A percentile compares a stretch with the other conserved stretches of the same genome.
phyloP scores from a whole-genome alignment of 1,140 invertebrate species.

The Cyclargus thomasi region DNA sequence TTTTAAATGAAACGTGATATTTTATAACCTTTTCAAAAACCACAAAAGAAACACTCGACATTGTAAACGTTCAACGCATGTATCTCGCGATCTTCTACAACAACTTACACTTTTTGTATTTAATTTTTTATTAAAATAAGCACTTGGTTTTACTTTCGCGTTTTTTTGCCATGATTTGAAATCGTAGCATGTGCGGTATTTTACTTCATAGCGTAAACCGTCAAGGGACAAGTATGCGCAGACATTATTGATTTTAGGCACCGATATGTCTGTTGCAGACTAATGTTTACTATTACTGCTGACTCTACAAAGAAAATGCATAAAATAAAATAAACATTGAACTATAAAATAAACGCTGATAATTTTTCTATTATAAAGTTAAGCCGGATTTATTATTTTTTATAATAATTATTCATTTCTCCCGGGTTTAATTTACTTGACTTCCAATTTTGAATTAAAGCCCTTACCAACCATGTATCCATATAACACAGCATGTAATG shows the following conservation, averaged over 20 bases:
- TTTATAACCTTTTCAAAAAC: neutral
- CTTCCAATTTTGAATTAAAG: constrained; percentile 19
- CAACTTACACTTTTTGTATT: neutral
- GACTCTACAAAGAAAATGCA: constrained; percentile 9
- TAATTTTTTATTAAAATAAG: neutral
- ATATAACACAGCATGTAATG: constrained; percentile 29
- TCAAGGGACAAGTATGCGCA: constrained; percentile 41
- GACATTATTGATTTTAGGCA: constrained; percentile 60
- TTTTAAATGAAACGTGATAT: neutral
- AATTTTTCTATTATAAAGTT: neutral
- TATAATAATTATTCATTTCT: neutral
- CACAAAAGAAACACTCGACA: neutral
- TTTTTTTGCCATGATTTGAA: constrained; percentile 3
- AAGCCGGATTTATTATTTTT: constrained; percentile 7
- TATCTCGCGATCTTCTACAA: neutral
- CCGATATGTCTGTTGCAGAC: constrained; percentile 30
- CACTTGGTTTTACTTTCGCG: neutral
- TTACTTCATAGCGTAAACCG: constrained; percentile 31
- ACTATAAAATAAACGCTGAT: neutral
- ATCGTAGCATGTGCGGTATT: constrained; percentile 16
- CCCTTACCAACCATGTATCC: constrained; percentile 31
- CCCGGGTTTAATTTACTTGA: neutral
- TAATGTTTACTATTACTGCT: constrained; percentile 33
- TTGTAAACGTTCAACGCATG: neutral
- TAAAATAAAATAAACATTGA: constrained; percentile 13